Evolutionary conservation across 2,888 invertebrate genomes (phyloP).

Genomic region (Drosophila borborema): DNA sequence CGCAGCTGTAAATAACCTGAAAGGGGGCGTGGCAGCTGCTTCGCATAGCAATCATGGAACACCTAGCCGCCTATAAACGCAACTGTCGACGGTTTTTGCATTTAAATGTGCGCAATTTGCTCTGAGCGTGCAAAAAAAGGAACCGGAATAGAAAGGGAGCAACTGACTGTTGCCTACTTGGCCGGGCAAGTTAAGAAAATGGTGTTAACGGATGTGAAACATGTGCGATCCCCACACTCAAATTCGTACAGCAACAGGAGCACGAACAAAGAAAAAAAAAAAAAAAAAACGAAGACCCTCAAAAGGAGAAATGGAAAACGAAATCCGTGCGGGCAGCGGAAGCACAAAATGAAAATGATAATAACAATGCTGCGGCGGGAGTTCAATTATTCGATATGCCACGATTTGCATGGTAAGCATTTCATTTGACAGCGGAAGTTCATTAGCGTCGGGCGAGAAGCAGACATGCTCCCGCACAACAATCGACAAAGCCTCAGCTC

Average conservation of each 20-base stretch:
- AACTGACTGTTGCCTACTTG: conserved; percentile 64
- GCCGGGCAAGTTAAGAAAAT: conserved; percentile 52
- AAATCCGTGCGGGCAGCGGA: conserved; percentile 42
- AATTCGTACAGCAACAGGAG: conserved; percentile 33
- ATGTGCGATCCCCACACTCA: conserved; percentile 58
- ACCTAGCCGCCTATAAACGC: conserved; percentile 65
- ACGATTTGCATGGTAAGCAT: conserved; percentile 74
- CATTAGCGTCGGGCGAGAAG: conserved; percentile 52
- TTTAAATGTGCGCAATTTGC: conserved; percentile 75
- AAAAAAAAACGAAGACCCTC: not conserved
- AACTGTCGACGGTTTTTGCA: conserved; percentile 76
- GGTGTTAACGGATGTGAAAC: conserved; percentile 67
- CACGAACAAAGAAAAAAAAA: conserved; percentile 19
- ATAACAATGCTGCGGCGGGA: conserved; percentile 71
- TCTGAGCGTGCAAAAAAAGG: conserved; percentile 23
- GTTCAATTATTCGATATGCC: conserved; percentile 71
- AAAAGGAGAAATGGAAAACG: conserved; percentile 11
- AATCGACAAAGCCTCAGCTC: conserved; percentile 12
- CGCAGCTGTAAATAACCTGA: conserved; percentile 63
- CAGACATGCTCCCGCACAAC: conserved; percentile 5
- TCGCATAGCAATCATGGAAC: conserved; percentile 63
- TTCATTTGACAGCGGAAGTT: conserved; percentile 73
- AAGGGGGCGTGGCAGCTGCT: conserved; percentile 30
- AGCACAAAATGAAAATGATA: conserved; percentile 70
- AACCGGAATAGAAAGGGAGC: not conserved